Base-by-base conservation (phyloP, 2,888 invertebrate species). In the Osmoderma eremita region DNA sequence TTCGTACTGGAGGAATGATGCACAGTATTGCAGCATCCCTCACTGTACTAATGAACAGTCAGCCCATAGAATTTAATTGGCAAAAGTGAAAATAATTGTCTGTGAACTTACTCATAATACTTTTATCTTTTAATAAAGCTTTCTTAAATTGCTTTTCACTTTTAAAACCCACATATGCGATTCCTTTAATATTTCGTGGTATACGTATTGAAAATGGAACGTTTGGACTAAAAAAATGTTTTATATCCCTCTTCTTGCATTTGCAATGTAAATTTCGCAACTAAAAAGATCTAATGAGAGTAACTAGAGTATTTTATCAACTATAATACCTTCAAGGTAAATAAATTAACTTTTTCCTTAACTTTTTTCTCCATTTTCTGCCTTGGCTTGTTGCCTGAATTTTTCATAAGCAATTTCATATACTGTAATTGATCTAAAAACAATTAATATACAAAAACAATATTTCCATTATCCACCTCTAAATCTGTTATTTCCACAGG, bases 141-240 rank as follows among this genome's bases (percentile, higher is more conserved):
- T 91, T 90, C 30, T 90, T 90, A 76, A 92, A 86, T 71, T 92
- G 91, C 70, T 88, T 90, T 77, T 95, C 93, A 2, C 89, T 90
- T 80, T 91, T 89, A 76, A 97, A 97, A 1, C 95, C 95, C n/a
- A 94, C 91, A 84, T 91, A 97, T 42, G 95, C 96, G 75, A 96
- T 91, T 4, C 95, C 94, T 77, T 91, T 89, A 1, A 91, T 85
- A 73, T 90, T 86, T n/a, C 86, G 80, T 0, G 95, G 94, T 48
- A 95, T 82, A 69, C 95, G 85, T 65, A 97, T 90, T 2, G 93
- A 91, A 77, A 87, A 91, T 1, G 92, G 88, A 71, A 90, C 90
- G 4, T 93, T 76, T 0, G 95, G 94, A 74, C 90, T 88, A 74
- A 97, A 94, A 78, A 97, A 96, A 71, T 91, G 89, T 77, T 92